Evolutionary conservation across 1,140 invertebrate genomes (phyloP), one percentile per base, ranked within the genome.

Genomic region (Lepidurus arcticus): DNA sequence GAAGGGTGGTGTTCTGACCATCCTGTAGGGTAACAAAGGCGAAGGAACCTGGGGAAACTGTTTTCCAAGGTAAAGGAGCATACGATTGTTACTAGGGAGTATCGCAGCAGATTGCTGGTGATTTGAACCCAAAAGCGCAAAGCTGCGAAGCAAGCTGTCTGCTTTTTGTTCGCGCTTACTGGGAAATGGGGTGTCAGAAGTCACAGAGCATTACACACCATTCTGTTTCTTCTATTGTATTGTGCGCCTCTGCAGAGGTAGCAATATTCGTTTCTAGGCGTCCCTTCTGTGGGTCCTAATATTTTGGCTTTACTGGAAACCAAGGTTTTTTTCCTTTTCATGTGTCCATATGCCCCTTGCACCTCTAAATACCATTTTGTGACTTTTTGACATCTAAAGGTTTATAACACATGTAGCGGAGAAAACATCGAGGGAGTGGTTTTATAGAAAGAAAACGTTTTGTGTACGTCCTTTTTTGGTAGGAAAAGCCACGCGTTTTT

Each of bases 101-200:
- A 65, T 65, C 13, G 53, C 4, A 65, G 53, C 53, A 65, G 53
- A 65, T 65, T 65, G 53, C 53, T 21, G 13, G 13, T 11, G 53
- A 65, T 65, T 65, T 13, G 53, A 65, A 16, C 16, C 53, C 53
- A 13, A 65, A 65, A 65, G 53, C 53, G 34, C 34, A 34, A 34
- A 34, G 34, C 34, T 34, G 34, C 34, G 34, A 34, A 65, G 53
- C 53, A 65, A 65, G 53, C 53, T 65, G 53, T 7, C 13, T n/a
- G 53, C 53, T 65, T 65, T 65, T 65, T 65, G 53, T 65, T 65
- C 53, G 21, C 53, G 53, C 53, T 65, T 65, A 65, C 53, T 65
- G 53, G 13, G 53, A 65, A 65, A 65, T 65, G 13, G 53, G 53
- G 53, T 65, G 53, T 21, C 53, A 65, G 21, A 65, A 65, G 53